A percentile compares a stretch with the other conserved stretches of the same genome.
Evolutionary conservation across 2,113 vertebrate species (phyloP).

Genomic region (Silurus glanis): DNA sequence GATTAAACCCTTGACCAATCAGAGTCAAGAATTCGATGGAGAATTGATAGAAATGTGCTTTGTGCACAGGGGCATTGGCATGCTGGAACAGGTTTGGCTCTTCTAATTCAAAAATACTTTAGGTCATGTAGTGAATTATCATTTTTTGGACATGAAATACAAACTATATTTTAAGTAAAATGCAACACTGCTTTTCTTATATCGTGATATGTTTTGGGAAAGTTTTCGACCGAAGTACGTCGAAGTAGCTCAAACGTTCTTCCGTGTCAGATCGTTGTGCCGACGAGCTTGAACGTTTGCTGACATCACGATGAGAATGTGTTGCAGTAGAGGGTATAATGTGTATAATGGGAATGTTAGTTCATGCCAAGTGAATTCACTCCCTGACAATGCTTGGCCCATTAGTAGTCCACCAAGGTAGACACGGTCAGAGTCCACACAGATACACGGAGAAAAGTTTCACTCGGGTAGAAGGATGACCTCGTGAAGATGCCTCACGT

Average conservation of each 20-base stretch:
- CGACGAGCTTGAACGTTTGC: not conserved
- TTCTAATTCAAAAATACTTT: too few species aligned
- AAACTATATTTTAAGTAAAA: not conserved
- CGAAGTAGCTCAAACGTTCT: too few species aligned
- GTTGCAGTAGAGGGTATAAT: conserved; percentile 37
- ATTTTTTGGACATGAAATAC: not conserved
- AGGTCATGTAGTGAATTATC: too few species aligned
- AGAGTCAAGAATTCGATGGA: too few species aligned
- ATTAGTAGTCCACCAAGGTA: conserved; percentile 54
- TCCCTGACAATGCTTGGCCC: conserved; percentile 43
- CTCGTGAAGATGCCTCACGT: not conserved
- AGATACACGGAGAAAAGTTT: conserved; percentile 47
- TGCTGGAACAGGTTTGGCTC: too few species aligned
- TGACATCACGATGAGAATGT: not conserved
- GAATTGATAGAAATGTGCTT: too few species aligned
- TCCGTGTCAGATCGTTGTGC: not conserved
- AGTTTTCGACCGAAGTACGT: not conserved
- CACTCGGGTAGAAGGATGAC: not conserved
- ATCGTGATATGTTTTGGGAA: not conserved
- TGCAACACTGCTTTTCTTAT: not conserved
- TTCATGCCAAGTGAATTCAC: conserved; percentile 49
- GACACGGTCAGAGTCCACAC: conserved; percentile 30
- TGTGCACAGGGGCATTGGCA: too few species aligned
- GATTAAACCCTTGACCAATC: too few species aligned
- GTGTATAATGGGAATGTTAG: conserved; percentile 40